These are phyloP conservation scores for Melopsittacus undulatus DNA, from an alignment of 2,797 vertebrate genomes.

Conservation along the genomic window DNA sequence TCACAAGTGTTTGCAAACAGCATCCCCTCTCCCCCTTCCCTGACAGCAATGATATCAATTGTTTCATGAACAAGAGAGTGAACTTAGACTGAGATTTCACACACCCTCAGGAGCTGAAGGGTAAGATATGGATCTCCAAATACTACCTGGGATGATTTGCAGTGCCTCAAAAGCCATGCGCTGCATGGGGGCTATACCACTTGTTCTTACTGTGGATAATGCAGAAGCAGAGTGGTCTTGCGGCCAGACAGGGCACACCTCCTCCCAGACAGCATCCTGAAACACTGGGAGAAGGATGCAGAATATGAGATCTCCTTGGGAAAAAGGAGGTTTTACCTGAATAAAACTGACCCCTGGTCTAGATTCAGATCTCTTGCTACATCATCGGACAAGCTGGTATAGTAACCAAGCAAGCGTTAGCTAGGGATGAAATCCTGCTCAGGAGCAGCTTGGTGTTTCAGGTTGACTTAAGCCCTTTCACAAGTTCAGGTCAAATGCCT, in stretches of 20 bases:
- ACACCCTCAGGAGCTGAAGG: not conserved
- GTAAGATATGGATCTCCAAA: not conserved
- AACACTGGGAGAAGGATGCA: not conserved
- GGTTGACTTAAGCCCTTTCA: not conserved
- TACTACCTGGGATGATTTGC: not conserved
- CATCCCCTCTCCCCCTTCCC: not conserved
- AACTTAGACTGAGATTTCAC: not conserved
- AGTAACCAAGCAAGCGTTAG: not conserved
- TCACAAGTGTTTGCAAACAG: not conserved
- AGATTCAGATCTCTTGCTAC: not conserved
- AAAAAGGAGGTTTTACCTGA: not conserved
- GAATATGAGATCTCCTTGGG: not conserved
- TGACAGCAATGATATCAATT: not conserved
- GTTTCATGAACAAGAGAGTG: not conserved
- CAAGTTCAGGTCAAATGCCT: not conserved
- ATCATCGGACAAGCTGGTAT: not conserved
- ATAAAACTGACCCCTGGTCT: rapidly evolving
- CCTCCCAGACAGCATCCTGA: not conserved
- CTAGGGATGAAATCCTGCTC: not conserved
- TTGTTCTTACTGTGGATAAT: not conserved
- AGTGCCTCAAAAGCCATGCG: not conserved
- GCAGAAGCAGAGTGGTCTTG: not conserved
- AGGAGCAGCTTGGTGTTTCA: not conserved
- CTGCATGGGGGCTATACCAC: rapidly evolving
- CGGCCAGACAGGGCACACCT: not conserved